Conservation (phyloP, 2,113 vertebrate genomes). For the Benitochromis conjunctus region DNA sequence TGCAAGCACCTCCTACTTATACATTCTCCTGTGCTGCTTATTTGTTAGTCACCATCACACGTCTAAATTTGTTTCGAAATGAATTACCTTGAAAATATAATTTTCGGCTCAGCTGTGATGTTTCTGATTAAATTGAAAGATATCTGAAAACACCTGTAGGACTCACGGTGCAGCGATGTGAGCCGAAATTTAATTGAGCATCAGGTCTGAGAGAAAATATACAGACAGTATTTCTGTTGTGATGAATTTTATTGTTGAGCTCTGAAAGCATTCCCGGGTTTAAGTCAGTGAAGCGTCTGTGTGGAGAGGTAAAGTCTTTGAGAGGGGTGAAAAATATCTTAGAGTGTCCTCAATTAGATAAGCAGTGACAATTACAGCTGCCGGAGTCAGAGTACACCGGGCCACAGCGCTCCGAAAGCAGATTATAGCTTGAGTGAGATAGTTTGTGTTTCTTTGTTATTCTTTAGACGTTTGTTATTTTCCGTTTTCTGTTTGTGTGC, state of each 20-base stretch:
- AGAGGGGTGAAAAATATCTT: background rate
- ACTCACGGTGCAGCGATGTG: background rate
- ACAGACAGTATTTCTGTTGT: background rate
- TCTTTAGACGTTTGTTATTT: background rate
- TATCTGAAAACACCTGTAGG: background rate
- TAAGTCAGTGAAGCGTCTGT: background rate
- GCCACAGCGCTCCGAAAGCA: background rate
- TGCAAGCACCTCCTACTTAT: background rate
- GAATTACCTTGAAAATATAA: background rate
- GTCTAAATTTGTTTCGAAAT: background rate
- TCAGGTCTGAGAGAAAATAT: background rate
- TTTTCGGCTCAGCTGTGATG: background rate
- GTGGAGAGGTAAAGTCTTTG: background rate
- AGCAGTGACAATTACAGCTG: background rate
- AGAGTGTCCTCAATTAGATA: background rate
- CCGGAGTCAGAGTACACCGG: background rate
- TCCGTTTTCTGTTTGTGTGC: background rate
- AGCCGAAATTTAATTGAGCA: slow-evolving; percentile 1
- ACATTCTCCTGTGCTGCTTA: background rate
- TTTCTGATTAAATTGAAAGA: background rate
- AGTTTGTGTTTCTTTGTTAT: background rate
- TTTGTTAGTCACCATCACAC: background rate
- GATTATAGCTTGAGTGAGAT: background rate
- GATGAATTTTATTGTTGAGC: slow-evolving; percentile 14
- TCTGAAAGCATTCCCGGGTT: background rate